Evolutionary conservation across 2,113 vertebrate species (phyloP), one percentile per base, ranked within the genome.

Genomic region (Nyctereutes procyonoides): DNA sequence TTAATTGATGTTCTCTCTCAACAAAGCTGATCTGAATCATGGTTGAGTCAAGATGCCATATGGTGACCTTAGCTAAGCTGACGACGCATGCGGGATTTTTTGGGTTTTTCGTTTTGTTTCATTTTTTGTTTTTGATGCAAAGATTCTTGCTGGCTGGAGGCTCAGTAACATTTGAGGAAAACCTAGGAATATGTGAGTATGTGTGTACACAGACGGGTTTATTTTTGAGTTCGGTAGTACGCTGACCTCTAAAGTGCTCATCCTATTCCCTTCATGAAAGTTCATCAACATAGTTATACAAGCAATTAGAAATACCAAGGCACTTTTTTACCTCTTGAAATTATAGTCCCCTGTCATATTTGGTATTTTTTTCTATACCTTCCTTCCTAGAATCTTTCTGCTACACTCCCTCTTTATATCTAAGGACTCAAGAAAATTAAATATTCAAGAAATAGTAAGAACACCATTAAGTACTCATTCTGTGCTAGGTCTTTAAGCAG

Each of bases 11-110:
- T 82, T 84, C 90, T 95, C 90, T n/a, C 94, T 74, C 92, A 95
- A 51, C 77, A 77, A 77, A 94, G 94, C 0, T 30, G 20, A 80
- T 63, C 55, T 97, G 97, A 98, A 89, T 97, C 98, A 98, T 5
- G 48, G 55, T 10, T 96, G 97, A 97, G 90, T 98, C 96, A 97
- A 90, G 93, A 73, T 0, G 38, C 83, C 95, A 90, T 17, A 80
- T 9, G 88, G 90, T 28, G 30, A 20, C 82, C 96, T 95, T 6
- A 28, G 32, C 80, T 5, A 73, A 86, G 89, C 69, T 48, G 92
- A 87, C 48, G 5, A 51, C 28, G 71, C 20, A 1, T 81, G 93
- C 74, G 90, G 76, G 62, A 24, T 89, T 77, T 86, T 69, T 30
- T 0, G 24, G 53, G 28, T 48, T 55, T 76, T 94, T 51, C 5